Base-by-base conservation (phyloP, 2,888 invertebrate species). In the Leucophenga maculata region DNA sequence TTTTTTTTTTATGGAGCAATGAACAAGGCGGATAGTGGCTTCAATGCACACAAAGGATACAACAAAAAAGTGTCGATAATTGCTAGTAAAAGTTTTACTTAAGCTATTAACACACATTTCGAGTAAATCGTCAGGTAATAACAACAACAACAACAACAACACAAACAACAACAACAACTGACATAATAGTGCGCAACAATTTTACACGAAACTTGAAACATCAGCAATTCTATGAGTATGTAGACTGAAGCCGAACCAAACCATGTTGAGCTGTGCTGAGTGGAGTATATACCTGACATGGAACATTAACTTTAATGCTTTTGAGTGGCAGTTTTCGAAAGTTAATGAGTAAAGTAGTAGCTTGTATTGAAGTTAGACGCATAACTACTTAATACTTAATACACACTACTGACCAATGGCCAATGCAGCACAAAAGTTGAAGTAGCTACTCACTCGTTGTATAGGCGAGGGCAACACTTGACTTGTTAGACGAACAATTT, bases 61-160 rank as follows among this genome's bases (percentile, higher is more conserved):
- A 54, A 18, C 8, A 16, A 32, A 59, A 79, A 77, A 77, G 78
- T 80, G 78, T 82, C 77, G 80, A 80, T 80, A 80, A 80, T 82
- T 82, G 82, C 80, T 78, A 74, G 70, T 69, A 76, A 80, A 80
- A 82, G 73, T 82, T 82, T 80, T 74, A 77, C 73, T 75, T 78
- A 74, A 75, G 55, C 69, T 54, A 69, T 82, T 80, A 80, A 73
- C 77, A 77, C 75, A 76, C 77, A 77, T 77, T 74, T 77, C 77
- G 72, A 80, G 77, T 78, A 80, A 14, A 22, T 3, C 13, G 55
- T 55, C 20, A 20, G 57, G 57, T 31, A 57, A 31, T n/a, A 22
- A 6, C 6, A 55, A 55, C 2, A 55, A 13, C 20, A 57, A 57
- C 57, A 57, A 57, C 31, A 14, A n/a, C n/a, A n/a, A n/a, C n/a